Evolutionary conservation across 1,140 invertebrate species (phyloP).

Genomic region (Adoxophyes honmai): DNA sequence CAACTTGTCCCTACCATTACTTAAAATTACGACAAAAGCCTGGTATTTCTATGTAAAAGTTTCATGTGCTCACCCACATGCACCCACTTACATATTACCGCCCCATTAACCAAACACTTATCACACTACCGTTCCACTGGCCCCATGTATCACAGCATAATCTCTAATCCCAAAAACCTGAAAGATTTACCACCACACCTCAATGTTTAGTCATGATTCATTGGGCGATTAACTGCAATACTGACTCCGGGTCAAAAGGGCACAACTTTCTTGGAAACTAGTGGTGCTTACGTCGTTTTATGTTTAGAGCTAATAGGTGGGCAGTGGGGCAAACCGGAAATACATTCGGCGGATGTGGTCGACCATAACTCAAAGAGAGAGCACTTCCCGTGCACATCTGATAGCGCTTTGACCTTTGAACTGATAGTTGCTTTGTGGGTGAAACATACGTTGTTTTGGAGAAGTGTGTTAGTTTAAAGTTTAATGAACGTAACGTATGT

Average conservation of each 20-base stretch:
- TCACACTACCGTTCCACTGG: not conserved
- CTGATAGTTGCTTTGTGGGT: not conserved
- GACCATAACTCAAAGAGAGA: conserved; percentile 66
- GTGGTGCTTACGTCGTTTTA: too few relatives aligned
- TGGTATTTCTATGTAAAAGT: too few relatives aligned
- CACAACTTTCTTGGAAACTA: too few relatives aligned
- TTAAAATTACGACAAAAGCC: too few relatives aligned
- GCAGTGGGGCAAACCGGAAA: conserved; percentile 51
- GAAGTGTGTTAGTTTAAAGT: too few relatives aligned
- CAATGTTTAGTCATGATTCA: conserved; percentile 53
- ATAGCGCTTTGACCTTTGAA: conserved; percentile 46
- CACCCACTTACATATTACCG: too few relatives aligned
- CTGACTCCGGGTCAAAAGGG: too few relatives aligned
- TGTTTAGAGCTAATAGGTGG: too few relatives aligned
- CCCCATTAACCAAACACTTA: not conserved
- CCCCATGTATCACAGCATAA: not conserved
- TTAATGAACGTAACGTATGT: too few relatives aligned
- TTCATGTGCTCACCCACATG: too few relatives aligned
- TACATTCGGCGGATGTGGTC: conserved; percentile 60
- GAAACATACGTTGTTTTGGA: not conserved
- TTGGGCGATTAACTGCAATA: conserved; percentile 51
- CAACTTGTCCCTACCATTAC: too few relatives aligned
- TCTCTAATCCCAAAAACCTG: conserved; percentile 14
- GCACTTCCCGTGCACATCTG: conserved; percentile 47
- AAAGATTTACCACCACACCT: conserved; percentile 13